Conservation (phyloP, 2,113 vertebrate genomes). For the Colius striatus region DNA sequence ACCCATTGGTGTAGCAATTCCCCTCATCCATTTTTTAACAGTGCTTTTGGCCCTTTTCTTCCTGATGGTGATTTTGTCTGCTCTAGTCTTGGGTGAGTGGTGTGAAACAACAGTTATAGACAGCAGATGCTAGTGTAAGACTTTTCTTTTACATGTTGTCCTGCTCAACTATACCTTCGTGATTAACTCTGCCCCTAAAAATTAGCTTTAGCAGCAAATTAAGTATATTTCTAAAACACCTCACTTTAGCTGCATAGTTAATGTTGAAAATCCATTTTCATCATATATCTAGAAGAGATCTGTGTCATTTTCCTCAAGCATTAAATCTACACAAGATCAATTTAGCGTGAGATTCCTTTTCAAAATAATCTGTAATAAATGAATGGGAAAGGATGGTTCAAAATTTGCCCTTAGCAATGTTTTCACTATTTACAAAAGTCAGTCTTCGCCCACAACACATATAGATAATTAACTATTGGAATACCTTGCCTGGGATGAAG, state of each 20-base stretch:
- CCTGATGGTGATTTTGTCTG: neutral
- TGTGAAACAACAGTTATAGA: neutral
- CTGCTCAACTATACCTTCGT: neutral
- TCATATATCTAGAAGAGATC: neutral
- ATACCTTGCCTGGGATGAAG: neutral
- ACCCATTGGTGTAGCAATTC: neutral
- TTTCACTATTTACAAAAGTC: conserved; percentile 2
- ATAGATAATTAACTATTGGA: neutral
- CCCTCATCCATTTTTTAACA: neutral
- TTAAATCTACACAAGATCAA: neutral
- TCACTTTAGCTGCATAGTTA: neutral
- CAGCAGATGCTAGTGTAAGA: neutral
- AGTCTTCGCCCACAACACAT: neutral
- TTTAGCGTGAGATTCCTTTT: conserved; percentile 34
- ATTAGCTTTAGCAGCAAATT: neutral
- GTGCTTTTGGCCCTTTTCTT: neutral
- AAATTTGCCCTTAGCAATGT: neutral
- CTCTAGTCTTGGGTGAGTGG: neutral
- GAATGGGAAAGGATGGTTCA: neutral
- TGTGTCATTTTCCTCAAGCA: conserved; percentile 2
- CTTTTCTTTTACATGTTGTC: neutral
- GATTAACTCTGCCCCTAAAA: neutral
- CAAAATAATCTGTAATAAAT: neutral
- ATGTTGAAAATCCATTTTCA: neutral
- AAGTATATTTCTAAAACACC: neutral